Percentiles rank a stretch among this genome's conserved stretches.
Evolutionary conservation across 2,797 vertebrate genomes (phyloP).

Genomic region (Xerus rutilus): DNA sequence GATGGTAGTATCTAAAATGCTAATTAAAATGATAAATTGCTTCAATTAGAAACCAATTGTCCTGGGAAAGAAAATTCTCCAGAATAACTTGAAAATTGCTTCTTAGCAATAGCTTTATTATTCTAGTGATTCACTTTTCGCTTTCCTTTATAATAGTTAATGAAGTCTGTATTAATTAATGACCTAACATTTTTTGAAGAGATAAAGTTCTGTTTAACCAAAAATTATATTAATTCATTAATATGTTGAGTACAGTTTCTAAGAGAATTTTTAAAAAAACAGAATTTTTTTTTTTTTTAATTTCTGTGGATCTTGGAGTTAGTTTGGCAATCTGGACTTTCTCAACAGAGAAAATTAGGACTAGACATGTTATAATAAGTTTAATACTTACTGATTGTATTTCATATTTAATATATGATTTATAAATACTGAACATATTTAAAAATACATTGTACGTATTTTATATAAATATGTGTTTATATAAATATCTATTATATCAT

Average conservation of each 20-base stretch:
- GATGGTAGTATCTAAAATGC: neutral
- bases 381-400: neutral
- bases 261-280: neutral
- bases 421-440: neutral
- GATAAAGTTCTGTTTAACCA: neutral
- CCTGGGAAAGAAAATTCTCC: neutral
- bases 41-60: neutral
- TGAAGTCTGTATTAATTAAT: neutral
- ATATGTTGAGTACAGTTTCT: neutral
- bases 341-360: neutral
- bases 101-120: neutral
- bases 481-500: neutral
- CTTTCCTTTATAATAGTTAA: neutral
- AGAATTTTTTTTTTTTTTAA: neutral
- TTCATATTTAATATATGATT: neutral
- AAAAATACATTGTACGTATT: neutral
- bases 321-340: neutral
- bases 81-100: neutral
- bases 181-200: neutral
- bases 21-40: neutral
- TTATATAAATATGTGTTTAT: neutral
- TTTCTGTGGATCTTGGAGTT: neutral
- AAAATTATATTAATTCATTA: neutral
- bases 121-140: neutral
- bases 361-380: neutral